Percentiles rank a stretch among this genome's conserved stretches.
Evolutionary conservation across 2,113 vertebrate genomes (phyloP).

Genomic region (Trichomycterus rosablanca): DNA sequence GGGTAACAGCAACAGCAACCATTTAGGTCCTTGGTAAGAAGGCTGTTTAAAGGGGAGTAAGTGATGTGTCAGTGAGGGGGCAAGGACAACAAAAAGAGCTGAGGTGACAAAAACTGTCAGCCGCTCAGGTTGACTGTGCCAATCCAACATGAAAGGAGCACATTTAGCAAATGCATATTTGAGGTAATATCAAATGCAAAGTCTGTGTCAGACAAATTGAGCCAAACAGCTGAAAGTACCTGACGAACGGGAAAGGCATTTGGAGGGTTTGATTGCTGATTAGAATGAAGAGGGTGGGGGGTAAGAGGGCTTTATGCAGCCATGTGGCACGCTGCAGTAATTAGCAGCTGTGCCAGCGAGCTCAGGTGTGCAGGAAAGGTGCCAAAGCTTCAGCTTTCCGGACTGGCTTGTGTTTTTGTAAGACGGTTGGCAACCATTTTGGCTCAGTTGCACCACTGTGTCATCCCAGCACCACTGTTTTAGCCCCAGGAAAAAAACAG

Average conservation of each 20-base stretch:
- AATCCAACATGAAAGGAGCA: slow-evolving; percentile 23
- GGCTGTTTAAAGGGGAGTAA: slow-evolving; percentile 3
- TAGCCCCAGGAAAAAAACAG: slow-evolving; percentile 6
- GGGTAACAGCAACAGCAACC: background rate
- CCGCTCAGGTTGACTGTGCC: slow-evolving; percentile 4
- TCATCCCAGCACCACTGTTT: slow-evolving; percentile 34
- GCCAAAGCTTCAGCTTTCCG: slow-evolving; percentile 26
- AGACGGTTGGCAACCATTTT: slow-evolving; percentile 24
- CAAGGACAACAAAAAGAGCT: slow-evolving; percentile 2
- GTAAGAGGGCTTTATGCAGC: slow-evolving; percentile 28
- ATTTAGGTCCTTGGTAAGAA: background rate
- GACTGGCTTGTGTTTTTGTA: slow-evolving; percentile 22
- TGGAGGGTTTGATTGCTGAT: slow-evolving; percentile 56
- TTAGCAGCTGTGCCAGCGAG: slow-evolving; percentile 62
- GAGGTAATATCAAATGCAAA: slow-evolving; percentile 23
- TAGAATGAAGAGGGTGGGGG: slow-evolving; percentile 50
- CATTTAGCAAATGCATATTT: slow-evolving; percentile 27
- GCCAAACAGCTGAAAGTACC: slow-evolving; percentile 39
- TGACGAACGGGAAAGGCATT: slow-evolving; percentile 51
- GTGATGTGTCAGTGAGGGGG: slow-evolving; percentile 15
- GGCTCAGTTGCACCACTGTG: slow-evolving; percentile 23
- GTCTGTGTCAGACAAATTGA: slow-evolving; percentile 44
- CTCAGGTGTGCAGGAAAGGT: slow-evolving; percentile 43
- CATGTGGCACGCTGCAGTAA: slow-evolving; percentile 51
- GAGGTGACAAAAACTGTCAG: background rate